These are phyloP conservation scores for Parnassius orleans DNA, from an alignment of 2,888 invertebrate species.

Conservation along the genomic window DNA sequence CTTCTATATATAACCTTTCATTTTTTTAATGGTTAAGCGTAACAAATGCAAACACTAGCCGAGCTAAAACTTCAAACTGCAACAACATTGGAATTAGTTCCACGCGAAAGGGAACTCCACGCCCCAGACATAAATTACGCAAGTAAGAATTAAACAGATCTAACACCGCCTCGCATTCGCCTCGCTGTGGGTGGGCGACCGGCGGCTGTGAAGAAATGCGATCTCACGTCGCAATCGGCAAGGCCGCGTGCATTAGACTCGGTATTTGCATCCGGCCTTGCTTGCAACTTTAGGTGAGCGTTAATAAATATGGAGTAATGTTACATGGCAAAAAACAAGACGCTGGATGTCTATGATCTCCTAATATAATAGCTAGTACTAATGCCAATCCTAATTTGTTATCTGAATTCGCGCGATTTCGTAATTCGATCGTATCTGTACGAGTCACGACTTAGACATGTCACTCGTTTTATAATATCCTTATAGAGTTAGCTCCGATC, in stretches of 20 bases:
- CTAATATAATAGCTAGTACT: slow-evolving; percentile 9
- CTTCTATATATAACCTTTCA: background rate
- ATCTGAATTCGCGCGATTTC: background rate
- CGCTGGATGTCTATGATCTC: slow-evolving; percentile 1
- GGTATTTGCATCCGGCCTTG: slow-evolving; percentile 48
- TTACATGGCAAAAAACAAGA: slow-evolving; percentile 13
- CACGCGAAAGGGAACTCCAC: slow-evolving; percentile 14
- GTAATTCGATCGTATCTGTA: background rate
- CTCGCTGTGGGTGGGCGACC: slow-evolving; percentile 19
- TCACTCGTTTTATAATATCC: background rate
- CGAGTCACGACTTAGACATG: background rate
- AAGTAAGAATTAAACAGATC: slow-evolving; percentile 16
- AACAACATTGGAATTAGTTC: slow-evolving; percentile 19
- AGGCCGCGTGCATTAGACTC: slow-evolving; percentile 42
- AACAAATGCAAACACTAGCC: slow-evolving; percentile 2
- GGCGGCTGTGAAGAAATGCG: slow-evolving; percentile 44
- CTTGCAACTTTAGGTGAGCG: slow-evolving; percentile 47
- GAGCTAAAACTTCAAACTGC: background rate
- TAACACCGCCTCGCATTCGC: slow-evolving; percentile 16
- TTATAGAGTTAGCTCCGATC: background rate
- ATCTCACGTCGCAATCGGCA: slow-evolving; percentile 40
- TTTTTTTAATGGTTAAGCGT: background rate
- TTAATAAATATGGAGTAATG: slow-evolving; percentile 22
- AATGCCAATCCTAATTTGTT: slow-evolving; percentile 3
- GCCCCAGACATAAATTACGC: slow-evolving; percentile 16